Evolutionary conservation across 2,797 vertebrate genomes (phyloP).

Genomic region (Podarcis siculus): DNA sequence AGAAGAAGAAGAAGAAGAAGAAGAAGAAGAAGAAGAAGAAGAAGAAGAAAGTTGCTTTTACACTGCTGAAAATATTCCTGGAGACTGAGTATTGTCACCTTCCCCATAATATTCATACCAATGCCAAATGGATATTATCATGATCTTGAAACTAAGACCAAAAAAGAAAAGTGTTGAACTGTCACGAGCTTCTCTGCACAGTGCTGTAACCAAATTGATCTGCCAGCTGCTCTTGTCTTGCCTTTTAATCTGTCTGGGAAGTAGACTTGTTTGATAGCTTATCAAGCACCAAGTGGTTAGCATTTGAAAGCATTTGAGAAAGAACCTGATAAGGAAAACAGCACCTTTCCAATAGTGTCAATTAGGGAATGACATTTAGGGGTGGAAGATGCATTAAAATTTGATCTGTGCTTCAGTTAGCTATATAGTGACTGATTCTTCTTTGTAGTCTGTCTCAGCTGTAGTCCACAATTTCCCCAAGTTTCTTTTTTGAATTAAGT

Average conservation of each 20-base stretch:
- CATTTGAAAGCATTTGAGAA: not conserved
- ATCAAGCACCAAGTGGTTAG: not conserved
- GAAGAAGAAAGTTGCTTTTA: not conserved
- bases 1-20: no score
- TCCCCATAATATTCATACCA: conserved; percentile 16
- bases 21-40: no score
- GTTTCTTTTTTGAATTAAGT: not conserved
- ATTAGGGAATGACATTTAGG: conserved; percentile 56
- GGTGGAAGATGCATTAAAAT: conserved; percentile 46
- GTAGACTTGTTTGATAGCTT: conserved; percentile 3
- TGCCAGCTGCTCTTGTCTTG: not conserved
- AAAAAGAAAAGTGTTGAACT: not conserved
- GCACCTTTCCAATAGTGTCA: conserved; percentile 12
- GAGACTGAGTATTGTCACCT: not conserved
- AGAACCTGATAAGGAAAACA: not conserved
- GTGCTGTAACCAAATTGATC: not conserved
- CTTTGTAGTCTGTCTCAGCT: conserved; percentile 20
- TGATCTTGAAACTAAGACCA: not conserved
- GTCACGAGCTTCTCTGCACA: not conserved
- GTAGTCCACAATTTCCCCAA: not conserved
- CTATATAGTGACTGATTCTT: conserved; percentile 33
- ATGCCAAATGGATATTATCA: not conserved
- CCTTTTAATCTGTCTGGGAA: not conserved
- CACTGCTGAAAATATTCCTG: not conserved
- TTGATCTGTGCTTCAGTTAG: conserved; percentile 42